Base-by-base conservation (phyloP, 2,888 invertebrate species). In the Dynastes grantii region DNA sequence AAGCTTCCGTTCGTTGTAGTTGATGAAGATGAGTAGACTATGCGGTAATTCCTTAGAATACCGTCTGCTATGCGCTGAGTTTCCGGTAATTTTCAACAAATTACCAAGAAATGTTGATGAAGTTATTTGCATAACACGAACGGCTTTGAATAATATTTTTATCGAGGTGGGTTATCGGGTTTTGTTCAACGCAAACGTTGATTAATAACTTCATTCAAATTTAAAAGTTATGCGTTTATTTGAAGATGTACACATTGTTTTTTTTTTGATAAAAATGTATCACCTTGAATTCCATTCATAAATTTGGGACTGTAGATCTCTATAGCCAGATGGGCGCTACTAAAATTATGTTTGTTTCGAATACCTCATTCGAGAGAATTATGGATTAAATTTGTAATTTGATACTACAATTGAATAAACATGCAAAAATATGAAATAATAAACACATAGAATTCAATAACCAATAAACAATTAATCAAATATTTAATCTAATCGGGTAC, bases 21-120 rank as follows among this genome's bases (percentile, higher is more conserved):
- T 68, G 68, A 49, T 11, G 49, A 68, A 27, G 51, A 27, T 22
- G 11, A 13, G 29, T 45, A 45, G 6, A 11, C 11, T 53, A 16
- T 53, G 68, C 22, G 51, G 68, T 27, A 70, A 70, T 71, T 71
- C 53, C n/a, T n/a, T 71, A 55, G 70, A 6, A 71, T 71, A 32
- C 32, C 55, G 53, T 71, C 55, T 32, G n/a, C 32, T 53, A 16
- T 53, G 37, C 29, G 55, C 29, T 55, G n/a, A 2, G 70, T 55
- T 71, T 71, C 70, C 55, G 29, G 29, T 37, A 71, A 29, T 13
- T 71, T 37, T 71, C 37, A 16, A 27, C 29, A 37, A 55, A 55
- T 71, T 53, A 53, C 53, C 16, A 9, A 45, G 11, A 11, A 45
- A 45, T 8, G 45, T 11, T 11, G 8, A 51, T 68, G 51, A 68